These are phyloP conservation scores for Rhinoptilus africanus DNA, from an alignment of 2,113 vertebrate genomes.

Conservation along the genomic window DNA sequence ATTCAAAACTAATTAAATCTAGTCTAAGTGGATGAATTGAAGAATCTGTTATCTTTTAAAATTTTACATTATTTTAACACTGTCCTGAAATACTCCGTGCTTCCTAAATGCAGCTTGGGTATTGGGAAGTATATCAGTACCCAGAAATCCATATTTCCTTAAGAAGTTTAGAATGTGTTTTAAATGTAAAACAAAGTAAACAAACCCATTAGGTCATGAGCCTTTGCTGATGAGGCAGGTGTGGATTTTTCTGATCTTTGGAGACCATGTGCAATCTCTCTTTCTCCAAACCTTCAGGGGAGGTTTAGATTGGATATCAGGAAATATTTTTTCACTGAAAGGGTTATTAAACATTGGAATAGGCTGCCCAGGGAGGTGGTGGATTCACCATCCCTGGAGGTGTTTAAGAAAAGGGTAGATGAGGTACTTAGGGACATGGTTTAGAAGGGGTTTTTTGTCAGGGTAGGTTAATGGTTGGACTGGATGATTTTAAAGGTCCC, in stretches of 20 bases:
- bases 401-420: no score
- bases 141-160: neutral
- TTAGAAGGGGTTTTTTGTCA: no score
- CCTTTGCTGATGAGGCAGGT: neutral
- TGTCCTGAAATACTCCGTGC: neutral
- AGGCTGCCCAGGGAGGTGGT: no score
- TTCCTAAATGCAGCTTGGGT: neutral
- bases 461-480: no score
- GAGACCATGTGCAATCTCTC: neutral
- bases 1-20: neutral
- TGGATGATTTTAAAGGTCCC: no score
- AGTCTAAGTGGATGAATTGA: neutral
- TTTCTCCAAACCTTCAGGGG: neutral
- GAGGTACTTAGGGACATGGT: no score
- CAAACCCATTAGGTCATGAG: neutral
- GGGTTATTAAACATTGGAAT: no score
- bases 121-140: neutral
- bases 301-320: no score
- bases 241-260: neutral
- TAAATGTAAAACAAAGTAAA: neutral
- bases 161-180: neutral
- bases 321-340: no score
- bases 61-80: neutral
- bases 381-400: no score
- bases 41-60: neutral